A percentile compares a stretch with the other conserved stretches of the same genome.
Conservation (phyloP, 2,113 vertebrate genomes). For the Serinus canaria region DNA sequence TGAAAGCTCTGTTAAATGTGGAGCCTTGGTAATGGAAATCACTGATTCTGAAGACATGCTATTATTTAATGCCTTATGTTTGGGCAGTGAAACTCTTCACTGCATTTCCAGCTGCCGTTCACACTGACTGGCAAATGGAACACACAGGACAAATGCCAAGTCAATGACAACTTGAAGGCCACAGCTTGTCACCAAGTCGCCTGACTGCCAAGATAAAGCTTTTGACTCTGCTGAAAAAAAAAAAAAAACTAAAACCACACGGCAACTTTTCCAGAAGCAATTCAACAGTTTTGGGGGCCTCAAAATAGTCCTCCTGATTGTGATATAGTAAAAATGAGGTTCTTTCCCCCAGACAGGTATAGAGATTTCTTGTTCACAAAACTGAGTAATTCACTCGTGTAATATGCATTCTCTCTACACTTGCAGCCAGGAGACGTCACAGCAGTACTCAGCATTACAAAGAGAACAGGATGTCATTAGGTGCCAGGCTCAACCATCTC, state of each 20-base stretch:
- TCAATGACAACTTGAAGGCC: background rate
- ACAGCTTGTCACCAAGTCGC: background rate
- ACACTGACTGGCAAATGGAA: background rate
- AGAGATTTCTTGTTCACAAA: background rate
- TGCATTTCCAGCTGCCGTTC: background rate
- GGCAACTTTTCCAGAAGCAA: background rate
- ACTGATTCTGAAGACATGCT: background rate
- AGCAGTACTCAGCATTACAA: background rate
- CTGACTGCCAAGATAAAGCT: background rate
- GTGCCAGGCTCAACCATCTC: background rate
- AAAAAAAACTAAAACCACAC: background rate
- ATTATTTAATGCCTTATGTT: background rate
- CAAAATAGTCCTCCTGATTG: background rate
- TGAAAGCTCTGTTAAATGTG: background rate
- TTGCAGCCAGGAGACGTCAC: rapidly evolving
- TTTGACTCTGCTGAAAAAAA: background rate
- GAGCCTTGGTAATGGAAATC: background rate
- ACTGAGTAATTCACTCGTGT: background rate
- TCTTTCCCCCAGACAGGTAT: rapidly evolving
- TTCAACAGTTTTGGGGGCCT: background rate
- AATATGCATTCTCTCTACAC: rapidly evolving
- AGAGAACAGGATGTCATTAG: background rate
- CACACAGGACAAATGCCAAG: background rate
- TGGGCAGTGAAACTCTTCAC: background rate
- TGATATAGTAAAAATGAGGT: rapidly evolving